A percentile compares a stretch with the other conserved stretches of the same genome.
These are phyloP conservation scores for Daubentonia madagascariensis DNA, from an alignment of 2,113 vertebrate genomes.

Conservation along the genomic window DNA sequence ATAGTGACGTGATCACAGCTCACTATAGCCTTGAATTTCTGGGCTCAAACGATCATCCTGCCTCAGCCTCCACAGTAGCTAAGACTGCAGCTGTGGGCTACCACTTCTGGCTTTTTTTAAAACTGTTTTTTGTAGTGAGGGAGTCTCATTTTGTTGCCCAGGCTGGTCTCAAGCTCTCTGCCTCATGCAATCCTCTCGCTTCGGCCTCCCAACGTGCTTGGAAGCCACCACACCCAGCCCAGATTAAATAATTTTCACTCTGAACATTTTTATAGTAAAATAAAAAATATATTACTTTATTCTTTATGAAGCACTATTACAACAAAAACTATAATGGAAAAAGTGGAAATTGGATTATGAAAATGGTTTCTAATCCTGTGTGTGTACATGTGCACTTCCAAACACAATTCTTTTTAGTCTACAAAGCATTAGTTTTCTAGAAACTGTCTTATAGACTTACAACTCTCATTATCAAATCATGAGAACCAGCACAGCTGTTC, in stretches of 20 bases:
- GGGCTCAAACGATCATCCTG: too few relatives aligned
- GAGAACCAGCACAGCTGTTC: neutral
- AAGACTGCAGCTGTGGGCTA: too few relatives aligned
- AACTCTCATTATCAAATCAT: conserved; percentile 1
- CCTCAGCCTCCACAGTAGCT: too few relatives aligned
- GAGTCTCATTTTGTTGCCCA: too few relatives aligned
- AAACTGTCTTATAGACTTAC: neutral
- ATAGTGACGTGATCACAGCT: too few relatives aligned
- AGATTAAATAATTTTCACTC: neutral
- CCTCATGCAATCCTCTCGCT: too few relatives aligned
- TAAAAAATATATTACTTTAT: neutral
- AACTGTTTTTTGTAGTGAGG: too few relatives aligned
- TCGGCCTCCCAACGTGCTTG: too few relatives aligned
- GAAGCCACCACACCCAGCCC: too few relatives aligned
- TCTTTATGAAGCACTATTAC: neutral
- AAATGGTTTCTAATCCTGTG: neutral
- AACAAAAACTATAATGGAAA: neutral
- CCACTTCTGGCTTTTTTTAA: too few relatives aligned
- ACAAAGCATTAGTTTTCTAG: neutral
- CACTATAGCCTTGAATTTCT: too few relatives aligned
- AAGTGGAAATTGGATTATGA: neutral
- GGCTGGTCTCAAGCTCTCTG: too few relatives aligned
- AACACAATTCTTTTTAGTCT: neutral
- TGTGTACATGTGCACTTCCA: neutral
- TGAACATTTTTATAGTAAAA: neutral